Base-by-base conservation (phyloP, 2,113 vertebrate genomes). In the Jacana jacana region DNA sequence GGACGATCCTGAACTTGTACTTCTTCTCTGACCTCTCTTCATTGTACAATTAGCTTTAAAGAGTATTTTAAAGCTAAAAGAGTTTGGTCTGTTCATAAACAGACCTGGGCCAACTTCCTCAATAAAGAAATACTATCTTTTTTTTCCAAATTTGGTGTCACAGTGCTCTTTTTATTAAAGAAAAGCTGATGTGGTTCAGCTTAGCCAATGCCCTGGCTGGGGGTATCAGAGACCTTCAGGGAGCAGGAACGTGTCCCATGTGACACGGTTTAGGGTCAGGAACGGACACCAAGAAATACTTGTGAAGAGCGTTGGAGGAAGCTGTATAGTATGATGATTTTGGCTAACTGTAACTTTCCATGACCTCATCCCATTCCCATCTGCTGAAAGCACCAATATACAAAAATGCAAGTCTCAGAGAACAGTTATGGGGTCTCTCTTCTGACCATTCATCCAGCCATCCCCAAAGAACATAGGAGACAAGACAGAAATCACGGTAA, bases 91-190 rank as follows among this genome's bases (percentile, higher is more conserved):
- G 42, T 52, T 73, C 8, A 25, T 48, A 30, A 60, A 20, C 31
- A 92, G 42, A 33, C 8, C 19, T 37, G 8, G 28, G 18, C 6
- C 39, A 51, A 30, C 2, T 10, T 71, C 33, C 64, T 24, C 40
- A 8, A 4, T 63, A 16, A 58, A n/a, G n/a, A 69, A 88, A 79
- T 13, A n/a, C 3, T 3, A n/a, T n/a, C n/a, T n/a, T n/a, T n/a
- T n/a, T n/a, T n/a, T n/a, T n/a, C n/a, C n/a, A n/a, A n/a, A 63
- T 48, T 42, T 57, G 23, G 6, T n/a, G 17, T 35, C 0, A 0
- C 7, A 6, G 42, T 52, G 11, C 13, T 78, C 37, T 55, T 66
- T 35, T 20, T 3, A 8, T 5, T 51, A 48, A 52, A 76, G 68
- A 44, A 58, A 52, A 66, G 49, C 37, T 73, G 33, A 9, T 39